Conservation (phyloP, 2,888 invertebrate genomes). For the Pyrrhia umbra region DNA sequence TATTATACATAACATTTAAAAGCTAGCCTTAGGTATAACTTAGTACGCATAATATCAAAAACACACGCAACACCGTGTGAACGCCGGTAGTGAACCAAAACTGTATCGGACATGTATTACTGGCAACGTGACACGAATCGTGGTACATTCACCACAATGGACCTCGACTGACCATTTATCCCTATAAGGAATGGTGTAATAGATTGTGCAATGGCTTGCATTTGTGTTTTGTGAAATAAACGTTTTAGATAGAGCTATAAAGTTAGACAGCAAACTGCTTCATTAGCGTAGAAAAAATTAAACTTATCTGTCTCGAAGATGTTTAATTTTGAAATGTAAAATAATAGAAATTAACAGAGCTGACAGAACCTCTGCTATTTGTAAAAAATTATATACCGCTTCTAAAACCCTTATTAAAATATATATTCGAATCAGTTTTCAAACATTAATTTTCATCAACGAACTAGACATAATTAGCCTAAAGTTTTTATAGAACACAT, state of each 20-base stretch:
- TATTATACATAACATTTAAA: conserved; percentile 1
- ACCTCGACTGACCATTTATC: conserved; percentile 44
- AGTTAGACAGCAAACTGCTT: too few species aligned
- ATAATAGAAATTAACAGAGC: too few species aligned
- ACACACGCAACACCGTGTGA: conserved; percentile 56
- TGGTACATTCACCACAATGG: conserved; percentile 42
- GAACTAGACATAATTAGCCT: too few species aligned
- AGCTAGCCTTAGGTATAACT: conserved; percentile 13
- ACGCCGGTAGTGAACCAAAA: conserved; percentile 36
- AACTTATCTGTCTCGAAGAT: too few species aligned
- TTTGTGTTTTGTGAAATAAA: conserved; percentile 29
- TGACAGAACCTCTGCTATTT: too few species aligned
- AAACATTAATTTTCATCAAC: too few species aligned
- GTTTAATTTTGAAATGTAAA: too few species aligned
- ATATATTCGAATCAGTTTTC: too few species aligned
- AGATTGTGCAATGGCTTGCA: conserved; percentile 25
- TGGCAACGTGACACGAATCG: conserved; percentile 41
- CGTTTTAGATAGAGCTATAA: background rate
- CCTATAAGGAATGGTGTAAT: conserved; percentile 43
- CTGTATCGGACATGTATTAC: conserved; percentile 43
- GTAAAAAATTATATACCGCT: too few species aligned
- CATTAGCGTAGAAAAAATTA: too few species aligned
- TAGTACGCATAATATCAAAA: conserved; percentile 7
- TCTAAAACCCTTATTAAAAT: too few species aligned
- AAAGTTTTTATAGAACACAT: too few species aligned